phyloP scores from a whole-genome alignment of 2,888 invertebrate genomes.

The Aleiodes leptofemur region DNA sequence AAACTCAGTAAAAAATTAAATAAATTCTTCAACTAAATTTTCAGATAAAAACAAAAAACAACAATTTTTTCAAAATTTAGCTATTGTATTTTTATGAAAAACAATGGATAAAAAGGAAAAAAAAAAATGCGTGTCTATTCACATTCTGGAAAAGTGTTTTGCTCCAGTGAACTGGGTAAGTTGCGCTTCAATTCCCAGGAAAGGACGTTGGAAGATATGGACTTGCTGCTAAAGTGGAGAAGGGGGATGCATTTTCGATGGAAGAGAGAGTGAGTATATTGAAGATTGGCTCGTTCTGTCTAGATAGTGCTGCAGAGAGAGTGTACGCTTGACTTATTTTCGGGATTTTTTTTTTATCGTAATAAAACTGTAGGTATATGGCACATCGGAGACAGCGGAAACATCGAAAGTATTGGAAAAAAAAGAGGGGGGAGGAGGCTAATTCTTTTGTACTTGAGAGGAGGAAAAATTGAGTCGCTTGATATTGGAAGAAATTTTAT shows the following conservation, averaged over 20 bases:
- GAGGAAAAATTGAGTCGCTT: too few relatives aligned
- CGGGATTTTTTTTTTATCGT: not conserved
- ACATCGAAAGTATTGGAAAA: not conserved
- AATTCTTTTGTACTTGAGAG: not conserved
- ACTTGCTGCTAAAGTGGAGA: not conserved
- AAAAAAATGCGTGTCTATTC: slow-evolving; percentile 37
- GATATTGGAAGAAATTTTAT: too few relatives aligned
- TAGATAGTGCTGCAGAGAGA: slow-evolving; percentile 17
- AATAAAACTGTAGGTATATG: not conserved
- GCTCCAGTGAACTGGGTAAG: slow-evolving; percentile 46
- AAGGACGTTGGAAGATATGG: slow-evolving; percentile 12
- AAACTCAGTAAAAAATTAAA: too few relatives aligned
- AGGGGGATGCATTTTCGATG: slow-evolving; percentile 6
- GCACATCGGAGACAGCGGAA: not conserved
- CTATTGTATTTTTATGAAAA: not conserved
- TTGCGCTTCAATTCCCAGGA: slow-evolving; percentile 37
- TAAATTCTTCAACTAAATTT: too few relatives aligned
- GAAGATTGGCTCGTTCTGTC: slow-evolving; percentile 29
- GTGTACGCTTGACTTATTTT: slow-evolving; percentile 23
- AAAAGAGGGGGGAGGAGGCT: not conserved
- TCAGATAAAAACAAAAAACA: too few relatives aligned
- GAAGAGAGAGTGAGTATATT: slow-evolving; percentile 30
- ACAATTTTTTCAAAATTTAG: not conserved
- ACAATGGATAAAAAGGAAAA: not conserved
- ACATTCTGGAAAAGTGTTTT: slow-evolving; percentile 35